Evolutionary conservation across 2,888 invertebrate genomes (phyloP), one percentile per base, ranked within the genome.

Genomic region (Drosophila demipolita): DNA sequence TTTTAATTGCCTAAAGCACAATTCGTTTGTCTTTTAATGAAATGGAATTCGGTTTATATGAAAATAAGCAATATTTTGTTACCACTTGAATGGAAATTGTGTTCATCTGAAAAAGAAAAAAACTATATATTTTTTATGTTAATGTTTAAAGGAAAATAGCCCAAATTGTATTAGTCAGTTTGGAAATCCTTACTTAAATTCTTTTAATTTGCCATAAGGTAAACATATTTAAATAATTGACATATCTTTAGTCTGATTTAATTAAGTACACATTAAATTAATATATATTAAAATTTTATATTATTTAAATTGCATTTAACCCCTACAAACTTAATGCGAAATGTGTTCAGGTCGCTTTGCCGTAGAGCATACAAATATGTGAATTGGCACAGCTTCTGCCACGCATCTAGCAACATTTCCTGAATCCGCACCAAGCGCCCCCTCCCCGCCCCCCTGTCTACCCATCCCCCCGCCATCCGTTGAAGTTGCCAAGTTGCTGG

Each of bases 381-480:
- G 80, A 85, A 89, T 86, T 86, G 85, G 85, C 85, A 86, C 66
- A 80, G 76, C 82, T 71, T 82, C 72, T 68, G 76, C 50, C 66
- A 71, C 57, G 63, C 74, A 65, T 48, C 73, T 63, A 52, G 48
- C 40, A 57, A 73, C 78, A 66, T 73, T 64, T 80, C 77, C 77
- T 62, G 45, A 45, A 45, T 20, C 20, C 3, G 62, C 70, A 59
- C 42, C 60, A 66, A 29, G 29, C 29, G 29, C 1, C 23, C 1
- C 23, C 11, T 15, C 29, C n/a, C 6, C n/a, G 26, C 38, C 1
- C 52, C 17, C 26, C 2, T n/a, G n/a, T n/a, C 29, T 29, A 29
- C 5, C 6, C n/a, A 32, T 35, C 2, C 52, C 9, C 45, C 38
- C 12, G 32, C 49, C 23, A 20, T 6, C 7, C 12, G 15, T n/a